A percentile compares a stretch with the other conserved stretches of the same genome.
Evolutionary conservation across 2,797 vertebrate species (phyloP).

Genomic region (Remorina albescens): DNA sequence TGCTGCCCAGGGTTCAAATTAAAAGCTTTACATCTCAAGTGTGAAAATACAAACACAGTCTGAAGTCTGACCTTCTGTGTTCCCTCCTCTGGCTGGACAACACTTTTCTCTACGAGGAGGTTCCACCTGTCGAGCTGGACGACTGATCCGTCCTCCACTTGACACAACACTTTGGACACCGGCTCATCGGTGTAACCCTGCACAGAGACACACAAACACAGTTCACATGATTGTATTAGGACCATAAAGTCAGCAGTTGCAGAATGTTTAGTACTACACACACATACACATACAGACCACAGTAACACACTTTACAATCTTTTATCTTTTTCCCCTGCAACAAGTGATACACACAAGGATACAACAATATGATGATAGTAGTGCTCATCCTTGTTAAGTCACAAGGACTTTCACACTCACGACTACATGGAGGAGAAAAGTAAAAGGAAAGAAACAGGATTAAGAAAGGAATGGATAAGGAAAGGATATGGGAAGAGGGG

Average conservation of each 20-base stretch:
- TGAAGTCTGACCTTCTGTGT: conserved; percentile 91
- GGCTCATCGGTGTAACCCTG: conserved; percentile 98
- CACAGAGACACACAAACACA: neutral
- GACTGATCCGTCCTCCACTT: conserved; percentile 97
- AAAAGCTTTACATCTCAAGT: no score
- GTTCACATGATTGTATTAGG: no score
- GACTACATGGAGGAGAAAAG: no score
- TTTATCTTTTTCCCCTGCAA: conserved; percentile 38
- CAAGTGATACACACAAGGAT: conserved; percentile 22
- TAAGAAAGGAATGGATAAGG: neutral
- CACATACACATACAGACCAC: no score
- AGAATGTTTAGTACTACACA: no score
- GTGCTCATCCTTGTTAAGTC: conserved; percentile 45
- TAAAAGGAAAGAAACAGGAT: no score
- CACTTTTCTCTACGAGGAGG: conserved; percentile 92
- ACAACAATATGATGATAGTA: conserved; percentile 57
- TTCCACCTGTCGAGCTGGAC: conserved; percentile 98
- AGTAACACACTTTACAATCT: neutral
- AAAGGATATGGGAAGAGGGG: no score
- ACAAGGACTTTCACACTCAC: conserved; percentile 60
- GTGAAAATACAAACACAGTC: no score
- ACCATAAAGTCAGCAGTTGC: no score
- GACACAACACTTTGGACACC: conserved; percentile 96
- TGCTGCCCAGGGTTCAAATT: no score
- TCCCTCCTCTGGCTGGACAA: conserved; percentile 91